Evolutionary conservation across 2,888 invertebrate genomes (phyloP).

Genomic region (Zaprionus bogoriensis): DNA sequence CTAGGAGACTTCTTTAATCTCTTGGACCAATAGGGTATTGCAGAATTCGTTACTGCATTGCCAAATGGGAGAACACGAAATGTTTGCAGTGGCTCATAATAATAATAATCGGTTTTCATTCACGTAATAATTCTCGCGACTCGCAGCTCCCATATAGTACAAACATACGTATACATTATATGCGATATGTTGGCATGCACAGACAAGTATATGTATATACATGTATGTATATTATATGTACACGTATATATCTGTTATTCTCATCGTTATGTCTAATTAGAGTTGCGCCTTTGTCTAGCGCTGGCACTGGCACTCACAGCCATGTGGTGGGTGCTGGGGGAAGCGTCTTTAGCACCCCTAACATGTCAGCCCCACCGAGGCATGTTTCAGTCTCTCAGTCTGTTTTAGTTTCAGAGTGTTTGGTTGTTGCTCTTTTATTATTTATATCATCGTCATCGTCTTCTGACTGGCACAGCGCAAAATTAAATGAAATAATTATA

Average conservation of each 20-base stretch:
- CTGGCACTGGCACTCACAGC: constrained; percentile 1
- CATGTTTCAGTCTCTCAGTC: background rate
- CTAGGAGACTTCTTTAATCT: too few species aligned
- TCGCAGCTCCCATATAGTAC: background rate
- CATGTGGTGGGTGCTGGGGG: background rate
- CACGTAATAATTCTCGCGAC: constrained; percentile 51
- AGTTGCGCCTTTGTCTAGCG: constrained; percentile 49
- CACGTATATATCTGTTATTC: constrained; percentile 39
- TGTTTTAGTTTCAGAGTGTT: background rate
- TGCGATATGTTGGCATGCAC: background rate
- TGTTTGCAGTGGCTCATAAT: constrained; percentile 24
- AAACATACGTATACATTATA: background rate
- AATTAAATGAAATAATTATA: constrained; percentile 72
- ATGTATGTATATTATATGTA: too few species aligned
- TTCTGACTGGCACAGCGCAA: constrained; percentile 35
- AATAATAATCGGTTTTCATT: constrained; percentile 45
- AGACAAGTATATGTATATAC: background rate
- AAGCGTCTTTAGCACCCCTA: constrained; percentile 38
- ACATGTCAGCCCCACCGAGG: constrained; percentile 11
- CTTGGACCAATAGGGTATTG: constrained; percentile 2
- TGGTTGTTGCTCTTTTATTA: background rate
- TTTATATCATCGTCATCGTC: constrained; percentile 48
- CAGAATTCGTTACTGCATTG: background rate
- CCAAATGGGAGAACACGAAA: background rate
- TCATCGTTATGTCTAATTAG: constrained; percentile 60